Evolutionary conservation across 1,140 invertebrate species (phyloP), one percentile per base, ranked within the genome.

Genomic region (Asobara japonica): DNA sequence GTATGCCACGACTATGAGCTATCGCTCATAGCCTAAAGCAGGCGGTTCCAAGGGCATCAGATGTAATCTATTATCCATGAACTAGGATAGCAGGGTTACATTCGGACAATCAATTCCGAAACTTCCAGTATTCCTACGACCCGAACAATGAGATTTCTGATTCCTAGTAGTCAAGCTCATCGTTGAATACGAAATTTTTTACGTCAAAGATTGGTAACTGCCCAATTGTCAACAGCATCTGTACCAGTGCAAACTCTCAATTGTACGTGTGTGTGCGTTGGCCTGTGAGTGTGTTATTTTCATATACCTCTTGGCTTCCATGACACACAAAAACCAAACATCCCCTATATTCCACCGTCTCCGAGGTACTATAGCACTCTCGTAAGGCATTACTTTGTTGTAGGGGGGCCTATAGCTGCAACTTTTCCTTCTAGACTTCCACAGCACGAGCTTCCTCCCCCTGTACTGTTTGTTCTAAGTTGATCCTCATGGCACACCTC

Each of bases 21-120:
- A 82, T 83, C 78, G 78, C 79, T 77, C 79, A 78, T 73, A 68
- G 78, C 74, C 51, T 79, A 78, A 84, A 81, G 80, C 78, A 74
- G 74, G 76, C 75, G 62, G 31, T 61, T 73, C 71, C 81, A 82
- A 83, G 82, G 81, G 71, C 79, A 74, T 69, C 79, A 76, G 76
- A 80, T n/a, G 22, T 56, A 25, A 22, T 5, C 41, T 16, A 45
- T 45, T 45, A 16, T 45, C 18, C 41, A 45, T 45, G 18, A 16
- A 45, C 18, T 45, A 4, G n/a, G n/a, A 13, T 3, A 45, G 10
- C 18, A 7, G 41, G 18, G 18, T 45, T 16, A 13, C 7, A 45
- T 16, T 3, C n/a, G 2, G 41, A 45, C n/a, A 45, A 45, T 45
- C 41, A 45, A 45, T 45, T 45, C 41, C 18, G n/a, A 11, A 3